Evolutionary conservation across 2,888 invertebrate genomes (phyloP).

Genomic region (Cerceris ruficornis): DNA sequence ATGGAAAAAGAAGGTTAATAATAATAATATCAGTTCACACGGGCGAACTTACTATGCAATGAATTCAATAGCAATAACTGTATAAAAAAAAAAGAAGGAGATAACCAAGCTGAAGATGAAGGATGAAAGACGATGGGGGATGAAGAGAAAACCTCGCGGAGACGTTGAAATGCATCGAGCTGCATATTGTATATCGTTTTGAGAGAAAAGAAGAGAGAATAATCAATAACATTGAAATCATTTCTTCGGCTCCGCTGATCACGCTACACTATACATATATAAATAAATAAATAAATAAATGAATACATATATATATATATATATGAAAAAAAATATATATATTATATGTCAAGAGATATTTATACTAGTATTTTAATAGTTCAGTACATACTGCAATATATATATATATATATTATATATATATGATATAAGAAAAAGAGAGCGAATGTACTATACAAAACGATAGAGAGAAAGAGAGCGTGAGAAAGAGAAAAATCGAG

Average conservation of each 20-base stretch:
- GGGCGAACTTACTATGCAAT: conserved; percentile 76
- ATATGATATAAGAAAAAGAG: conserved; percentile 42
- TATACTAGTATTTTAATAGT: conserved; percentile 81
- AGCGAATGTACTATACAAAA: conserved; percentile 34
- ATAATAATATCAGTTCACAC: conserved; percentile 60
- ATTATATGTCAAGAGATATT: conserved; percentile 79
- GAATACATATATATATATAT: conserved; percentile 65
- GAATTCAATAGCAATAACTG: conserved; percentile 80
- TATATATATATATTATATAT: conserved; percentile 62
- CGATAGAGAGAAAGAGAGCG: conserved; percentile 37
- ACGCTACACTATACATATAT: conserved; percentile 75
- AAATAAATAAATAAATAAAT: conserved; percentile 64
- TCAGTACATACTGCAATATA: conserved; percentile 75
- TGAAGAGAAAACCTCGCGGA: conserved; percentile 52
- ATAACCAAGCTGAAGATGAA: conserved; percentile 35
- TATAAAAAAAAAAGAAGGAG: conserved; percentile 49
- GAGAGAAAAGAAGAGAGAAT: conserved; percentile 5
- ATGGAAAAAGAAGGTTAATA: conserved; percentile 18
- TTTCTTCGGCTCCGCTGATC: conserved; percentile 70
- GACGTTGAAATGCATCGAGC: conserved; percentile 60
- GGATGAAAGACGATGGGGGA: conserved; percentile 31
- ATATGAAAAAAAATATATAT: conserved; percentile 66
- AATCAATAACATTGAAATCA: conserved; percentile 38
- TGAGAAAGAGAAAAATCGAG: conserved; percentile 52
- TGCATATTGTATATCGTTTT: conserved; percentile 48